A percentile compares a stretch with the other conserved stretches of the same genome.
Evolutionary conservation across 1,140 invertebrate genomes (phyloP).

Genomic region (Callitettix versicolor): DNA sequence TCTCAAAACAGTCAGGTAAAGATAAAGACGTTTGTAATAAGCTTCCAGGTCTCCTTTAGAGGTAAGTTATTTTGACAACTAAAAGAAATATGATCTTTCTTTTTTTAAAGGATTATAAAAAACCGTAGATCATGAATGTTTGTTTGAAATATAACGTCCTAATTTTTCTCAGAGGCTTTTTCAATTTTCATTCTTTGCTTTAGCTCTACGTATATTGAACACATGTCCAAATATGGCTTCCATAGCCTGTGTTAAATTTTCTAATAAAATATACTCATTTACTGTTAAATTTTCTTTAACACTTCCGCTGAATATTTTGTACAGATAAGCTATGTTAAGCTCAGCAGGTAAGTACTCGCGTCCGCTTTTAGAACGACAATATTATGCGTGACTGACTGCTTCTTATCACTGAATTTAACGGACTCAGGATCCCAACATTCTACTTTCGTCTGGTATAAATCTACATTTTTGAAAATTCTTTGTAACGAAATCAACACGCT

Average conservation of each 20-base stretch:
- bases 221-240: slow-evolving; percentile 1
- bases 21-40: background rate
- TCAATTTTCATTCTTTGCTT: background rate
- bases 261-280: background rate
- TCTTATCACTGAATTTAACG: background rate
- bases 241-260: background rate
- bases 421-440: background rate
- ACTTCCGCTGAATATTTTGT: background rate
- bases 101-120: background rate
- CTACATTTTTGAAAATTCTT: background rate
- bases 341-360: background rate
- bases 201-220: background rate
- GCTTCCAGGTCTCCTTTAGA: background rate
- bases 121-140: background rate
- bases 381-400: background rate
- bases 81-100: background rate
- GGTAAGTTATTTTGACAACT: background rate
- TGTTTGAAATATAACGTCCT: background rate
- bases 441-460: background rate
- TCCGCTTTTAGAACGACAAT: background rate
- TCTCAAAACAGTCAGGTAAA: background rate
- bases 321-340: background rate
- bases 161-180: background rate
- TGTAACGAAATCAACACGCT: background rate
- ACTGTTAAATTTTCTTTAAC: background rate